Percentiles rank a stretch among this genome's conserved stretches.
Evolutionary conservation across 2,888 invertebrate species (phyloP).

Genomic region (Drosophila koepferae): DNA sequence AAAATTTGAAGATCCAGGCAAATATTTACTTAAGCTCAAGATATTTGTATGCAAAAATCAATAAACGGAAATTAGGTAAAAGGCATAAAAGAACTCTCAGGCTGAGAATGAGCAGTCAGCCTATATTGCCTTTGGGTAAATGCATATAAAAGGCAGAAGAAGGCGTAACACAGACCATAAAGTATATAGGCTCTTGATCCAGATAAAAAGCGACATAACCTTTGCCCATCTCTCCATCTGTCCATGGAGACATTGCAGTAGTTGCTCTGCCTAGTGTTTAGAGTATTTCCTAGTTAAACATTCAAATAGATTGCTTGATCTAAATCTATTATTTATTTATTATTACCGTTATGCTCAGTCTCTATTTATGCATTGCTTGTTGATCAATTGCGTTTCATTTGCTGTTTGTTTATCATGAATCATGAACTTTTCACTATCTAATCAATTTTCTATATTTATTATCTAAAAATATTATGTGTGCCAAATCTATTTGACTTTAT

Average conservation of each 20-base stretch:
- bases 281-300: not conserved
- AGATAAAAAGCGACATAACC: too few relatives aligned
- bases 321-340: not conserved
- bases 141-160: not conserved
- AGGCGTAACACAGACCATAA: not conserved
- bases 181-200: not conserved
- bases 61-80: not conserved
- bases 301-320: not conserved
- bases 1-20: not conserved
- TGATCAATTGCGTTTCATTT: not conserved
- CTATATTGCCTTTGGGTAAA: not conserved
- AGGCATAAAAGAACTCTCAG: not conserved
- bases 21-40: not conserved
- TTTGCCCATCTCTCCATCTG: too few relatives aligned
- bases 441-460: slow-evolving; percentile 3
- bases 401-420: not conserved
- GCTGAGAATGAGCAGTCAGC: not conserved
- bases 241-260: too few relatives aligned
- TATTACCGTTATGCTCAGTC: not conserved
- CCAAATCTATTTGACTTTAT: not conserved
- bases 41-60: not conserved
- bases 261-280: too few relatives aligned
- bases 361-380: not conserved
- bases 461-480: slow-evolving; percentile 1
- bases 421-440: not conserved